Evolutionary conservation across 2,888 invertebrate genomes (phyloP).

Genomic region (Drosophila anomalata): DNA sequence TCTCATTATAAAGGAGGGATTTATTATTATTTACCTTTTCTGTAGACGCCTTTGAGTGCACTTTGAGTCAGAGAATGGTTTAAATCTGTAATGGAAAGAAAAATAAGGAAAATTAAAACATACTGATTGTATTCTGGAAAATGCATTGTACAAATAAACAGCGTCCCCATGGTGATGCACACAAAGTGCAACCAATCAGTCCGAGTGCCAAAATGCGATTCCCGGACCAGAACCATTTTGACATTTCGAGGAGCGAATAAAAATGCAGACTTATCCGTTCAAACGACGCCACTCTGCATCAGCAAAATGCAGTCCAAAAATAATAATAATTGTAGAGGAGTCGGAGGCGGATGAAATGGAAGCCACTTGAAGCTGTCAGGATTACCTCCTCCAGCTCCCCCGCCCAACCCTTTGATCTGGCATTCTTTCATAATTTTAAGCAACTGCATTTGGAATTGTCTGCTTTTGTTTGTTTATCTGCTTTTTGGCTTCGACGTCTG

Average conservation of each 20-base stretch:
- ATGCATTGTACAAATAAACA: constrained; percentile 19
- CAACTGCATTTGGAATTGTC: constrained; percentile 31
- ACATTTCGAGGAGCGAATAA: constrained; percentile 39
- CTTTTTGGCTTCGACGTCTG: constrained; percentile 28
- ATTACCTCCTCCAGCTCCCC: constrained; percentile 12
- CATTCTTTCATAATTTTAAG: constrained; percentile 39
- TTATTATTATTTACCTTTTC: constrained; percentile 36
- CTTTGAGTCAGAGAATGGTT: background rate
- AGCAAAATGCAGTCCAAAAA: constrained; percentile 36
- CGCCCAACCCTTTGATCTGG: constrained; percentile 31
- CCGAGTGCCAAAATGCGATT: constrained; percentile 6
- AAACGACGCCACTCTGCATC: constrained; percentile 20
- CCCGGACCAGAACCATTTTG: constrained; percentile 25
- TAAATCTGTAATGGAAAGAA: constrained; percentile 33
- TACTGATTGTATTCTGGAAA: constrained; percentile 14
- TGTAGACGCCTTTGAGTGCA: constrained; percentile 10
- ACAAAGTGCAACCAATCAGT: constrained; percentile 10
- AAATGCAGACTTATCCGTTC: constrained; percentile 28
- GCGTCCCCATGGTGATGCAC: constrained; percentile 13
- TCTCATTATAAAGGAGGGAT: constrained; percentile 4
- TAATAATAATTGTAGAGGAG: constrained; percentile 33
- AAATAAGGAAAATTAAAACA: constrained; percentile 9
- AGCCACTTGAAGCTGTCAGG: constrained; percentile 45
- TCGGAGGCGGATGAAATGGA: constrained; percentile 5
- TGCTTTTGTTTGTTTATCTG: constrained; percentile 38